phyloP scores from a whole-genome alignment of 1,140 invertebrate species.

The Drosophila dunni region DNA sequence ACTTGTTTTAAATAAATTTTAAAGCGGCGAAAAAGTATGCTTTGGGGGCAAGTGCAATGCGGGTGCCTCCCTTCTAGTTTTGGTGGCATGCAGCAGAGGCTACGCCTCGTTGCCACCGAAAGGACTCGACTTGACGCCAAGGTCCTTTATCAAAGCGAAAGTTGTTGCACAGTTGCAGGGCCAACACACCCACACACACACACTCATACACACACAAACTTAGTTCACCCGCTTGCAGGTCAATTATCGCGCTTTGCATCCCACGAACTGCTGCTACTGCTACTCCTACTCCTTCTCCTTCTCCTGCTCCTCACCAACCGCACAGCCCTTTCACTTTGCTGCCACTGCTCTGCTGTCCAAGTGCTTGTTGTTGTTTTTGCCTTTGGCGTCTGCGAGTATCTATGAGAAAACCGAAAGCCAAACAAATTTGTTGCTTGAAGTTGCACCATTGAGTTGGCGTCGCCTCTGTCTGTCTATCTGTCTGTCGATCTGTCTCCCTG shows the following conservation, averaged over 20 bases:
- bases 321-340: background rate
- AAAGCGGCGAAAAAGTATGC: slow-evolving; percentile 48
- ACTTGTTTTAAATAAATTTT: slow-evolving; percentile 33
- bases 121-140: slow-evolving; percentile 76
- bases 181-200: slow-evolving; percentile 36
- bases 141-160: slow-evolving; percentile 79
- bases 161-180: slow-evolving; percentile 77
- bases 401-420: slow-evolving; percentile 56
- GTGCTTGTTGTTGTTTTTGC: slow-evolving; percentile 28
- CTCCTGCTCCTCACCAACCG: background rate
- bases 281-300: background rate
- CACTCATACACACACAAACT: slow-evolving; percentile 24
- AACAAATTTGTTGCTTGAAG: slow-evolving; percentile 76
- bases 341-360: background rate
- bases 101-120: slow-evolving; percentile 70
- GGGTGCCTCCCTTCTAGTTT: slow-evolving; percentile 30
- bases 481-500: slow-evolving; percentile 12
- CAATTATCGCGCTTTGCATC: slow-evolving; percentile 79
- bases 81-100: slow-evolving; percentile 45
- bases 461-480: slow-evolving; percentile 18
- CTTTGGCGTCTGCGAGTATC: slow-evolving; percentile 41
- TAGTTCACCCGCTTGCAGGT: slow-evolving; percentile 63
- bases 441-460: slow-evolving; percentile 67
- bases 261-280: slow-evolving; percentile 51
- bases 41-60: slow-evolving; percentile 43